phyloP scores from a whole-genome alignment of 2,888 invertebrate species.

The Shargacucullia verbasci region DNA sequence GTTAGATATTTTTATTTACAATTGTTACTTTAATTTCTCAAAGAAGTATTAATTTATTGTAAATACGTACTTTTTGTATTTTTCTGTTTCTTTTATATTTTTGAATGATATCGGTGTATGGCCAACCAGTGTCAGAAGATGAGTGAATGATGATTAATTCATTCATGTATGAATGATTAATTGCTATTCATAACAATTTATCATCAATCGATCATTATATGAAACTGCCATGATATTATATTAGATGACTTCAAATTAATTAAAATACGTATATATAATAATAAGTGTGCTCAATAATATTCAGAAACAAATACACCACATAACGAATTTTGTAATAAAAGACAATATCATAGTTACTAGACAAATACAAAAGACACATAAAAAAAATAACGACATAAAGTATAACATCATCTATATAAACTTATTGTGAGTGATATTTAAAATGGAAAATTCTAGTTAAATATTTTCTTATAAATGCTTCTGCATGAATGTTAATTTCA shows the following conservation, averaged over 20 bases:
- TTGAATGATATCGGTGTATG: conserved; percentile 27
- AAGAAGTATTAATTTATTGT: conserved; percentile 64
- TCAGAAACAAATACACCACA: conserved; percentile 36
- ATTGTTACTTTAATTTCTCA: conserved; percentile 53
- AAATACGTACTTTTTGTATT: conserved; percentile 52
- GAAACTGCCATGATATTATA: conserved; percentile 39
- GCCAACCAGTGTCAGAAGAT: conserved; percentile 14
- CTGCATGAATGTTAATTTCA: neutral
- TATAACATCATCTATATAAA: conserved; percentile 29
- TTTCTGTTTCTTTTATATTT: conserved; percentile 40
- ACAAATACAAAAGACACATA: conserved; percentile 21
- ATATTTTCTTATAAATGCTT: conserved; percentile 1
- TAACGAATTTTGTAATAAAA: conserved; percentile 55
- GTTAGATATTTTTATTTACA: conserved; percentile 60
- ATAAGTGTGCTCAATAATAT: conserved; percentile 51
- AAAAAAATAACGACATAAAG: conserved; percentile 1
- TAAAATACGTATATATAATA: conserved; percentile 26
- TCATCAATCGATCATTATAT: conserved; percentile 18
- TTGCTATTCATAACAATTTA: conserved; percentile 19
- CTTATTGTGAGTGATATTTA: neutral
- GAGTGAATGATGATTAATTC: conserved; percentile 37
- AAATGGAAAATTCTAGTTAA: neutral
- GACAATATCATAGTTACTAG: conserved; percentile 50
- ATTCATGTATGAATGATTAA: conserved; percentile 25
- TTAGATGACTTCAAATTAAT: conserved; percentile 17